These are phyloP conservation scores for Palythoa grandis DNA, from an alignment of 92 coral and sea anemone species.

Conservation along the genomic window DNA sequence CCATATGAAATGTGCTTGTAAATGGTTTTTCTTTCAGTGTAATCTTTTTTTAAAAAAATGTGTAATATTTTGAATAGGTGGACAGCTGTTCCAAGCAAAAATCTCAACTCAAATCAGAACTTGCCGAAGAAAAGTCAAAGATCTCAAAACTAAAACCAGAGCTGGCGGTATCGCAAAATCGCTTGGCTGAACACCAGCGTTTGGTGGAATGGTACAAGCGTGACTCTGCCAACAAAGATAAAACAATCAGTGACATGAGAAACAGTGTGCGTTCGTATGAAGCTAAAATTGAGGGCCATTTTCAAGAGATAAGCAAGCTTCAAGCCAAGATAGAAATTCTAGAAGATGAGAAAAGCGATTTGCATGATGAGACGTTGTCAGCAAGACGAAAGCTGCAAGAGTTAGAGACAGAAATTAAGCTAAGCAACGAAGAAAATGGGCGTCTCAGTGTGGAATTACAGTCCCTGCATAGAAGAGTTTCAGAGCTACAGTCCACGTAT, in stretches of 20 bases:
- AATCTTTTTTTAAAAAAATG: neutral
- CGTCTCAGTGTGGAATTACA: conserved; percentile 61
- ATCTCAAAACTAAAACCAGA: conserved; percentile 53
- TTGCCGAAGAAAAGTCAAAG: conserved; percentile 68
- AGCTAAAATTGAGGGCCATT: conserved; percentile 45
- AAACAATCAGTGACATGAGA: conserved; percentile 52
- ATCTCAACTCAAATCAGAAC: conserved; percentile 56
- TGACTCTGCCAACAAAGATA: conserved; percentile 57
- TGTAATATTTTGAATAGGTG: neutral
- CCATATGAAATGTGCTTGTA: too few relatives aligned
- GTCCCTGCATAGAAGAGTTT: conserved; percentile 51
- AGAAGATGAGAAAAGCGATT: conserved; percentile 67
- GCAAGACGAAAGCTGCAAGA: conserved; percentile 59
- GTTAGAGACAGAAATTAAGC: conserved; percentile 54
- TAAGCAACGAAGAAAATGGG: conserved; percentile 60
- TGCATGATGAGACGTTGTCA: conserved; percentile 59
- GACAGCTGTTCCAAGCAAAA: conserved; percentile 66
- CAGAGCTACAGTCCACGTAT: conserved; percentile 64
- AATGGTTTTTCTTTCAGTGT: too few relatives aligned
- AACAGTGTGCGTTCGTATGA: conserved; percentile 52
- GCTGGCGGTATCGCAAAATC: conserved; percentile 54
- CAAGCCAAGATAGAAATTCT: conserved; percentile 67
- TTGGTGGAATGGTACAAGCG: conserved; percentile 61
- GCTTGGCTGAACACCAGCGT: conserved; percentile 66
- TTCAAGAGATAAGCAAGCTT: conserved; percentile 62